Base-by-base conservation (phyloP, 2,113 vertebrate genomes). In the Sphaerodactylus townsendi region DNA sequence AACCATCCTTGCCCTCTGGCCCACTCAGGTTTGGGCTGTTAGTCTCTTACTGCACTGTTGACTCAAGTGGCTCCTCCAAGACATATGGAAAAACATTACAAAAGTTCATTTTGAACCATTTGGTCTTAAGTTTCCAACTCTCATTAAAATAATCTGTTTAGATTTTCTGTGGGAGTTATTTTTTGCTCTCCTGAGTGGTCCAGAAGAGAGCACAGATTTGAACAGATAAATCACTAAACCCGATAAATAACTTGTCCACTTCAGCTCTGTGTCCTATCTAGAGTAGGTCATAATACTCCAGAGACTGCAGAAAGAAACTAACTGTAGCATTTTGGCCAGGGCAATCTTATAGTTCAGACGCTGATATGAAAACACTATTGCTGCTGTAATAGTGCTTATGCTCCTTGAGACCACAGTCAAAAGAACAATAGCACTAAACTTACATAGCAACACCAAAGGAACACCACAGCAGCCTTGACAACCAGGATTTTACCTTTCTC, bases 61-160 rank as follows among this genome's bases (percentile, higher is more conserved):
- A 93, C 90, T 89, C 93, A 94, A 85, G 83, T 46, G 11, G 84
- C 13, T 87, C 86, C 86, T 81, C 53, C 77, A 87, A 88, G 82
- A 69, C 82, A 0, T 2, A 73, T 21, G 33, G 79, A 82, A 76
- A 70, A 92, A 90, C 0, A 62, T 73, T 87, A 91, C 81, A 7
- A 72, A 81, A 92, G 92, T 93, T 95, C 94, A 90, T 94, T 95
- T 92, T 78, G 87, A 92, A 90, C 87, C 71, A 2, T 93, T 96
- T 96, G 93, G 93, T 93, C 87, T 92, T 93, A 91, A 41, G 85
- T 92, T 93, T 86, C 79, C 89, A 96, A 85, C 82, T 84, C 90
- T 95, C 94, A 96, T 96, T 95, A 96, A 95, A 95, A 95, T 93
- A 95, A 96, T 96, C 92, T 94, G 89, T 62, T 94, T 89, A 89